Base-by-base conservation (phyloP, 2,888 invertebrate species). In the Cantharis rustica region DNA sequence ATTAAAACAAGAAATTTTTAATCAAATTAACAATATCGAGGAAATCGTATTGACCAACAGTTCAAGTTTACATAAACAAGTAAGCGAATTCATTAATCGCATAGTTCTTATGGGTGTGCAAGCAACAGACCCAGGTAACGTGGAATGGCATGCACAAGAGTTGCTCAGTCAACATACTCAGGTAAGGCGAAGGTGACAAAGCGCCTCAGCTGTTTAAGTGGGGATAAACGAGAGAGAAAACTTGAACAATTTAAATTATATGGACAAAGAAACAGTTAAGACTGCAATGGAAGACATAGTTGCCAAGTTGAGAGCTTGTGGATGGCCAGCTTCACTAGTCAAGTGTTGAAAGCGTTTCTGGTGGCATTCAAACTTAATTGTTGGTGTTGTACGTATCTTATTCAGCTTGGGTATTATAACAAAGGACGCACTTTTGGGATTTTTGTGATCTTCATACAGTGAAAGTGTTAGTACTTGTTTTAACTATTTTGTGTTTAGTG, bases 41-140 rank as follows among this genome's bases (percentile, higher is more conserved):
- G n/a, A 47, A 47, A 47, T 47, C 47, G n/a, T 47, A 47, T 47
- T 47, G 47, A 2, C n/a, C 47, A 47, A 47, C 47, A 47, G 47
- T 47, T 47, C 47, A 47, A 47, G 47, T 47, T 47, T 47, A 47
- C 47, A n/a, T 47, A n/a, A n/a, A 47, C 47, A 47, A 47, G 47
- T 47, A 47, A 47, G 47, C n/a, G 47, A 47, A 47, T 47, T 47
- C 47, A 47, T 47, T 47, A 68, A 16, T 47, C 71, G 78, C 76
- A 80, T 79, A 79, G 79, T 79, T 78, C 75, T 78, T 75, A 80
- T 81, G 81, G 78, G 81, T 80, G 80, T 80, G 80, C 81, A 77
- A 76, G 77, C 80, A 82, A 79, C 82, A 79, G 81, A 81, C 81
- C 82, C 81, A 82, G 81, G 81, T 81, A 81, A 79, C 80, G 75